phyloP scores from a whole-genome alignment of 2,888 invertebrate species.

The Leptinotarsa rubiginosa region DNA sequence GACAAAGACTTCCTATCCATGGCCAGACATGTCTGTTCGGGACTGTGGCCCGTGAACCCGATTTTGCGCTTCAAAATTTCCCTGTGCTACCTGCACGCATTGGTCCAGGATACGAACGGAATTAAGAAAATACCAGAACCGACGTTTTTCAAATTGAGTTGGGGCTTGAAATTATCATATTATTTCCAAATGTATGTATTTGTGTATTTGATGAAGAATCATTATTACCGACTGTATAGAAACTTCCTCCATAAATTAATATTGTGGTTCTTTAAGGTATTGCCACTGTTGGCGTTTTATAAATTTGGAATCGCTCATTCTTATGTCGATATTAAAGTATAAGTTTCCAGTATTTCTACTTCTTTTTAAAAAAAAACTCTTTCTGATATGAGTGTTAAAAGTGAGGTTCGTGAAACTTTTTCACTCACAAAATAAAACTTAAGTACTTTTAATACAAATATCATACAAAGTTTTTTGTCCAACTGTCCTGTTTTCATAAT shows the following conservation, averaged over 20 bases:
- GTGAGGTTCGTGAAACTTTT: too few species aligned
- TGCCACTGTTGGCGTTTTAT: conserved; percentile 77
- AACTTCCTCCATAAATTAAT: conserved; percentile 72
- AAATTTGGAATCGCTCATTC: conserved; percentile 20
- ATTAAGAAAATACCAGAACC: conserved; percentile 28
- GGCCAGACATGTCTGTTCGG: conserved; percentile 74
- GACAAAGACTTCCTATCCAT: conserved; percentile 75
- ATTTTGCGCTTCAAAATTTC: conserved; percentile 71
- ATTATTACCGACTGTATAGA: conserved; percentile 70
- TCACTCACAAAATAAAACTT: too few species aligned
- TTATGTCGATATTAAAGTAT: conserved; percentile 14
- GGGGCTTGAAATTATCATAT: background rate
- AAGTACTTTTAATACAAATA: too few species aligned
- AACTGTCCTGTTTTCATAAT: too few species aligned
- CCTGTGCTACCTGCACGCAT: conserved; percentile 64
- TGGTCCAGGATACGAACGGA: conserved; percentile 45
- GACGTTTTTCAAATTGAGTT: background rate
- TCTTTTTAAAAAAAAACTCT: too few species aligned
- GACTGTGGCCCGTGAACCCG: conserved; percentile 78
- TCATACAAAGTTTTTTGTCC: too few species aligned
- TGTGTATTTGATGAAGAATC: conserved; percentile 54
- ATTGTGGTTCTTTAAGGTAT: conserved; percentile 74
- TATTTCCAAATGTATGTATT: conserved; percentile 7
- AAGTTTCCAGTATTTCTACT: too few species aligned
- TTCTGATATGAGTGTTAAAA: too few species aligned